Base-by-base conservation (phyloP, 2,888 invertebrate genomes). In the Chironomus tentans region DNA sequence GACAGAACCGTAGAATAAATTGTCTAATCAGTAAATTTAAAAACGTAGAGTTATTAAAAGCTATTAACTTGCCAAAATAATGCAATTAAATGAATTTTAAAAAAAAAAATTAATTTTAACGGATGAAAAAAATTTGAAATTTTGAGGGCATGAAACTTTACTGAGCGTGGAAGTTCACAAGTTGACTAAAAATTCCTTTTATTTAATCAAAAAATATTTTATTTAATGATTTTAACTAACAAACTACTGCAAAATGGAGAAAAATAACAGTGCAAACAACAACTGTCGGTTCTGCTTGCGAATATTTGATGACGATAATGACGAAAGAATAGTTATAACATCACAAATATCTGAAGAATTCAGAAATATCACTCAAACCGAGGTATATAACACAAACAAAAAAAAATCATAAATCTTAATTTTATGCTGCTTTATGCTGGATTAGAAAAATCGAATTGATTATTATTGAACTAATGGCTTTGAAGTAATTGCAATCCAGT, bases 271-370 rank as follows among this genome's bases (percentile, higher is more conserved):
- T 28, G 50, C 72, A 46, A 72, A 72, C n/a, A 72, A 72, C 38
- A 72, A 72, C 28, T 72, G 72, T 46, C 62, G 72, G 4, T 72
- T 72, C 22, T 72, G 72, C 21, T 13, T 72, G 18, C 72, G 72
- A 13, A 72, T 72, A 72, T 72, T 72, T 28, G 72, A 72, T 15
- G 72, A 72, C 18, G 72, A 72, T 38, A 38, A 62, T 7, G 72
- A 72, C 3, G 72, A 72, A 38, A 21, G 72, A 4, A 38, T 72
- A 15, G 72, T 61, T 15, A 72, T 72, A 28, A 72, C 72, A 38
- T 15, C 13, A 28, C 72, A 72, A 22, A 61, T 72, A 28, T 61
- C 62, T 4, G 62, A 72, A 12, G 72, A 72, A 72, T 72, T 72
- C 46, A 61, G 28, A 46, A 72, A 72, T 38, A 72, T 72, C 13